phyloP scores from a whole-genome alignment of 2,888 invertebrate genomes.

The Nemotelus pantherinus region DNA sequence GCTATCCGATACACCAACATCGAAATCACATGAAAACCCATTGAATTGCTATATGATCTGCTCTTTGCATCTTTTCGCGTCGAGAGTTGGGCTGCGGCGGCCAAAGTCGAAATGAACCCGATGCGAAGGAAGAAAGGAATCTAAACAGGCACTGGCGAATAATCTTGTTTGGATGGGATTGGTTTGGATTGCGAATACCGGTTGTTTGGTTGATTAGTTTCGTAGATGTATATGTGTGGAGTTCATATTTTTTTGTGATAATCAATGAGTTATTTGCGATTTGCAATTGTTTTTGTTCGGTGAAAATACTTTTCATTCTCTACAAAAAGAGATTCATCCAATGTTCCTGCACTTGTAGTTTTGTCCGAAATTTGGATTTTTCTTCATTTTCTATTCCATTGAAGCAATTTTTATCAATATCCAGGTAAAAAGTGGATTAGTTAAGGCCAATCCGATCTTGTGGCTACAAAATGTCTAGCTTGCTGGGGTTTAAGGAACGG shows the following conservation, averaged over 20 bases:
- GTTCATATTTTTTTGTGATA: conserved; percentile 2
- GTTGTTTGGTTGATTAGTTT: not conserved
- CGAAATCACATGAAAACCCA: not conserved
- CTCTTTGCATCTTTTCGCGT: not conserved
- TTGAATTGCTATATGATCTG: not conserved
- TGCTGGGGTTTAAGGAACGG: too few species aligned
- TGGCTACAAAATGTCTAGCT: too few species aligned
- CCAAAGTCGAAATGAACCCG: not conserved
- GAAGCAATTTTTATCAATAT: too few species aligned
- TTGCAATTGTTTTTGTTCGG: conserved; percentile 2
- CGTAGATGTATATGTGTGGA: not conserved
- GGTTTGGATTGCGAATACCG: not conserved
- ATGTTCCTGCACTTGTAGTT: too few species aligned
- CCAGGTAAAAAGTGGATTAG: too few species aligned
- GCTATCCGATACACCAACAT: not conserved
- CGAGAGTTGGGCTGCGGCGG: not conserved
- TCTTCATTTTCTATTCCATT: too few species aligned
- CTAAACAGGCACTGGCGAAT: not conserved
- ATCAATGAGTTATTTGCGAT: conserved; percentile 15
- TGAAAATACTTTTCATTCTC: too few species aligned
- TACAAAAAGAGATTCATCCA: too few species aligned
- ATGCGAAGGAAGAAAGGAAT: conserved; percentile 2
- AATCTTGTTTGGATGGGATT: not conserved
- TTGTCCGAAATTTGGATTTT: too few species aligned
- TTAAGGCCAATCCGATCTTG: too few species aligned